Evolutionary conservation across 1,140 invertebrate species (phyloP).

Genomic region (fruit fly (Drosophila melanogaster)): Release_6_plus_ISO1_MT NT_033777.3:5698501-5699000

Average conservation of each 20-base stretch:
- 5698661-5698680: neutral
- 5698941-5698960: conserved; percentile 11
- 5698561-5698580: conserved; percentile 14
- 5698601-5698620: conserved; percentile 22
- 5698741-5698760: neutral
- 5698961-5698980: conserved; percentile 32
- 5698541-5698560: conserved; percentile 23
- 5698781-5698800: conserved; percentile 46
- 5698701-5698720: neutral
- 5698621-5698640: conserved; percentile 7
- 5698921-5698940: neutral
- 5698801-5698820: conserved; percentile 44
- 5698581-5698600: conserved; percentile 15
- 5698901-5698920: conserved; percentile 34
- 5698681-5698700: neutral
- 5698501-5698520: conserved; percentile 23
- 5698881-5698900: conserved; percentile 46
- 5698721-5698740: neutral
- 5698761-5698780: conserved; percentile 6
- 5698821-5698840: conserved; percentile 33
- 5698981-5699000: conserved; percentile 11
- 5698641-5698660: neutral
- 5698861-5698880: conserved; percentile 56
- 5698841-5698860: conserved; percentile 71
- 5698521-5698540: conserved; percentile 21